Conservation (phyloP, 2,797 vertebrate genomes). For the Acipenser transmontanus region DNA sequence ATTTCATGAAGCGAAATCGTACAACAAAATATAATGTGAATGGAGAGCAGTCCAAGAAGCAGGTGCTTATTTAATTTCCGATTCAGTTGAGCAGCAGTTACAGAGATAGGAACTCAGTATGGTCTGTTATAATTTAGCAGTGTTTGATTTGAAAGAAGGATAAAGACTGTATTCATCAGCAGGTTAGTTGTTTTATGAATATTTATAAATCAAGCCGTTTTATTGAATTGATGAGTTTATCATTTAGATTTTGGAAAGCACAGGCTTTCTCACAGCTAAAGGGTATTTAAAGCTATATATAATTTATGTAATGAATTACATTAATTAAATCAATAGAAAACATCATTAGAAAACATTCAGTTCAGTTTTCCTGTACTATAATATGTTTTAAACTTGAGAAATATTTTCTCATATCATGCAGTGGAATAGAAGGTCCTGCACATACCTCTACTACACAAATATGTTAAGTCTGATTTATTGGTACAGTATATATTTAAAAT, state of each 20-base stretch:
- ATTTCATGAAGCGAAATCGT: not conserved
- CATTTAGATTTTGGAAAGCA: not conserved
- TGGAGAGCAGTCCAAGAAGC: not conserved
- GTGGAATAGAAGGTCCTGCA: no score
- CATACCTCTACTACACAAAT: no score
- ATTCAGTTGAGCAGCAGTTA: not conserved
- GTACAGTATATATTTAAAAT: no score
- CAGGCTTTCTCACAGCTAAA: not conserved
- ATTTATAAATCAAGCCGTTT: not conserved
- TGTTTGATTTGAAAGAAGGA: conserved; percentile 1
- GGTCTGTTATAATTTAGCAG: conserved; percentile 1
- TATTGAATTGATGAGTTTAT: conserved; percentile 3
- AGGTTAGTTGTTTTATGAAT: conserved; percentile 5
- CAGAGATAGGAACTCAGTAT: not conserved
- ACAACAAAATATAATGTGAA: not conserved
- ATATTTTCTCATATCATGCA: no score
- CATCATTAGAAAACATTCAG: not conserved
- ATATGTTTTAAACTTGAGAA: no score
- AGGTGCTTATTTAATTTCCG: not conserved
- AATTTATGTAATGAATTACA: no score
- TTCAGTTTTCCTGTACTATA: no score
- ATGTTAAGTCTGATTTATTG: no score
- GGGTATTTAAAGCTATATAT: not conserved
- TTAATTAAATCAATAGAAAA: no score
- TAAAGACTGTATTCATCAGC: conserved; percentile 1